Conservation (phyloP, 2,113 vertebrate genomes). For the Gopherus evgoodei region DNA sequence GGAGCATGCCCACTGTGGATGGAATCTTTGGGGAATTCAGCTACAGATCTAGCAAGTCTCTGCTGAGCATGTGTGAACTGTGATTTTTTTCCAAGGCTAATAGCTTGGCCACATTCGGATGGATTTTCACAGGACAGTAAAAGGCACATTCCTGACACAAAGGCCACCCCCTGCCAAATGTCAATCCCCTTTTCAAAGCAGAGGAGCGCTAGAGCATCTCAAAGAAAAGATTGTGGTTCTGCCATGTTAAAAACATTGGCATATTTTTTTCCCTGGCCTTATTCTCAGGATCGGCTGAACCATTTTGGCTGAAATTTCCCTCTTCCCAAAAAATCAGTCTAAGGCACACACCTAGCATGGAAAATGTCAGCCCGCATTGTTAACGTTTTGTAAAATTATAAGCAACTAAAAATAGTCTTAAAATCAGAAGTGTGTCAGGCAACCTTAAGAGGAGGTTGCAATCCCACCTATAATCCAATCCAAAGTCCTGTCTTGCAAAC, state of each 20-base stretch:
- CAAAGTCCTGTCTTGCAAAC: neutral
- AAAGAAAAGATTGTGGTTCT: neutral
- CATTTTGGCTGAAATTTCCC: slow-evolving; percentile 2
- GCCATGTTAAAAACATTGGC: neutral
- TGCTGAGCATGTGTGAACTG: neutral
- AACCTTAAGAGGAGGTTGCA: neutral
- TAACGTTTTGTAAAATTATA: slow-evolving; percentile 1
- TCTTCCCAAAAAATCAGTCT: neutral
- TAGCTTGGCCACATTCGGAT: neutral
- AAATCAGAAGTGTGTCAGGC: slow-evolving; percentile 47
- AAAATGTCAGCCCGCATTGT: slow-evolving; percentile 11
- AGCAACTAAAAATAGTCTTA: slow-evolving; percentile 36
- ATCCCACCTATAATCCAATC: neutral
- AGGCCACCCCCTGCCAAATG: neutral
- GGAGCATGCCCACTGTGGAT: neutral
- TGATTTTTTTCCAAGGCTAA: neutral
- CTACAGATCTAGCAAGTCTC: neutral
- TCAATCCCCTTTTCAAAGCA: neutral
- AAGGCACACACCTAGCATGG: slow-evolving; percentile 31
- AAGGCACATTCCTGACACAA: neutral
- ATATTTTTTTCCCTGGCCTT: fast-evolving
- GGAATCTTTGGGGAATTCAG: neutral
- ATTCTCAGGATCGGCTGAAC: neutral
- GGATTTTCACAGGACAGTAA: neutral
- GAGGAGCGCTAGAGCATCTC: neutral